Evolutionary conservation across 2,113 vertebrate species (phyloP).

Genomic region (Otis tarda): DNA sequence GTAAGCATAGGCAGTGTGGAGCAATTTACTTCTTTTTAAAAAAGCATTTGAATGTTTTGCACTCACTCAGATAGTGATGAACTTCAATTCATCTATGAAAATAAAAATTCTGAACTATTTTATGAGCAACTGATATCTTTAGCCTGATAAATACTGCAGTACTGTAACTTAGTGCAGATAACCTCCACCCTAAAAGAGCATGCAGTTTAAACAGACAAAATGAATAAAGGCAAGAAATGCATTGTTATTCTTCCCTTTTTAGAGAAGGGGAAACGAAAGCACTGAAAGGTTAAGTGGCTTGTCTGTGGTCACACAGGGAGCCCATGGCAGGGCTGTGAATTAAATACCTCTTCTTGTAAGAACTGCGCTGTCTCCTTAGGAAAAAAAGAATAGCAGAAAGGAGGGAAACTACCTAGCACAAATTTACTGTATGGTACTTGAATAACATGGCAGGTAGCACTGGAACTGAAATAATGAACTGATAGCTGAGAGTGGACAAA

Average conservation of each 20-base stretch:
- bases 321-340: conserved; percentile 4
- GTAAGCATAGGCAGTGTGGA: conserved; percentile 45
- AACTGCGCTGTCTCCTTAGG: not conserved
- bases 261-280: not conserved
- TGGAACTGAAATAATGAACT: conserved; percentile 30
- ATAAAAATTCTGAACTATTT: conserved; percentile 27
- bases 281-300: conserved; percentile 45
- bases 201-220: not conserved
- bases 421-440: conserved; percentile 13
- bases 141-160: conserved; percentile 17
- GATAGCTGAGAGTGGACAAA: not conserved
- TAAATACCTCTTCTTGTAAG: conserved; percentile 23
- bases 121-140: not conserved
- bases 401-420: conserved; percentile 4
- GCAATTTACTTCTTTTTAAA: conserved; percentile 60
- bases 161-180: not conserved
- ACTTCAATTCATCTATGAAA: not conserved
- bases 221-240: conserved; percentile 7
- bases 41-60: conserved; percentile 39
- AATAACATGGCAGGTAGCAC: conserved; percentile 40
- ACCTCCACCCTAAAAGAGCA: not conserved
- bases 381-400: conserved; percentile 41
- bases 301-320: conserved; percentile 10
- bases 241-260: not conserved
- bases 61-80: not conserved